phyloP scores from a whole-genome alignment of 2,888 invertebrate genomes.

The Dichetophora obliterata region DNA sequence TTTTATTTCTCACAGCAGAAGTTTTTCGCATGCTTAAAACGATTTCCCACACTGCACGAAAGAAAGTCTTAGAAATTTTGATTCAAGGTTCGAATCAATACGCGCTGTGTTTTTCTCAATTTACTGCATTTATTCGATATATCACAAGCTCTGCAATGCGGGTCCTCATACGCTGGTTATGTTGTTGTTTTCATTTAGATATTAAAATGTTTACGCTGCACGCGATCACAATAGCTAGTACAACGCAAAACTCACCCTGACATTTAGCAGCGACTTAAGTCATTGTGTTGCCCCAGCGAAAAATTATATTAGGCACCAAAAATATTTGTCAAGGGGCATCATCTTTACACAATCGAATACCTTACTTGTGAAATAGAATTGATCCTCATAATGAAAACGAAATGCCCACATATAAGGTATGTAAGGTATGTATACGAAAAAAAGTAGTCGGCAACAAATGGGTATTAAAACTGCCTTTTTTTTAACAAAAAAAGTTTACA shows the following conservation, averaged over 20 bases:
- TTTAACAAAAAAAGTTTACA: no score
- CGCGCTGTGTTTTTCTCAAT: slow-evolving; percentile 27
- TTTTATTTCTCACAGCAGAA: slow-evolving; percentile 1
- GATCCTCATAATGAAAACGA: no score
- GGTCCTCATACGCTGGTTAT: slow-evolving; percentile 43
- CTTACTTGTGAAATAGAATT: no score
- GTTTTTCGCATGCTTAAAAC: not conserved
- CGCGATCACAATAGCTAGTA: not conserved
- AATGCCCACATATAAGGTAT: no score
- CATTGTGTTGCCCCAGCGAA: no score
- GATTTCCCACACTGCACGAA: slow-evolving; percentile 32
- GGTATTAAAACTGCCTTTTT: no score
- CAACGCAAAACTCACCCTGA: slow-evolving; percentile 23
- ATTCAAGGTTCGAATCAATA: slow-evolving; percentile 14
- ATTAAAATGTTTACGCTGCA: slow-evolving; percentile 21
- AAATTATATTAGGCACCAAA: no score
- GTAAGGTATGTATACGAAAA: no score
- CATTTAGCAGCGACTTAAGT: not conserved
- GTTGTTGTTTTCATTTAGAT: slow-evolving; percentile 20
- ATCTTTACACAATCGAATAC: no score
- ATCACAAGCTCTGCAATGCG: slow-evolving; percentile 57
- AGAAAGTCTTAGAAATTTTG: slow-evolving; percentile 27
- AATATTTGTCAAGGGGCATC: no score
- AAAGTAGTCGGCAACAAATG: no score
- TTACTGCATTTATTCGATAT: slow-evolving; percentile 38